These are phyloP conservation scores for Anthonomus grandis DNA, from an alignment of 1,140 invertebrate species.

Conservation along the genomic window DNA sequence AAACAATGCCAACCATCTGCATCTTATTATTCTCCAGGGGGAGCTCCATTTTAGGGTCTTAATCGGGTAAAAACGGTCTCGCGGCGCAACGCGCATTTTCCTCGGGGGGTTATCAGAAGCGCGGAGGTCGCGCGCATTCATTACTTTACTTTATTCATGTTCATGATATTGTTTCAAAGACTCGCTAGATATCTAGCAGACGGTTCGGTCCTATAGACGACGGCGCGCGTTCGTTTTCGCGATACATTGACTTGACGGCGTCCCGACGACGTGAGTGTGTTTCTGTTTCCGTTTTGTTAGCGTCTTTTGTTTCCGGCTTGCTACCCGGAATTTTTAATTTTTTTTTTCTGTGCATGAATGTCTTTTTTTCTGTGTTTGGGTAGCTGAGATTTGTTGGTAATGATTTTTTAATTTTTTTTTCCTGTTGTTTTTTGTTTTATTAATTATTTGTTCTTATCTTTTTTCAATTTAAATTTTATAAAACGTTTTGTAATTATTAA, in stretches of 20 bases:
- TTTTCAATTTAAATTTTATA: conserved; percentile 4
- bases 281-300: conserved; percentile 13
- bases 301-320: conserved; percentile 9
- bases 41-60: too few species aligned
- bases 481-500: too few species aligned
- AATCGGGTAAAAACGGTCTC: too few species aligned
- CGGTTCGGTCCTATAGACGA: conserved; percentile 22
- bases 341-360: conserved; percentile 1
- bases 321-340: not conserved
- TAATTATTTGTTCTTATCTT: not conserved
- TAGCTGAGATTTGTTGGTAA: conserved; percentile 4
- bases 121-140: conserved; percentile 19
- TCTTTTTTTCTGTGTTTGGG: not conserved
- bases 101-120: conserved; percentile 8
- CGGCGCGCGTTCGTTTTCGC: conserved; percentile 17
- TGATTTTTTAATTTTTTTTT: conserved; percentile 5
- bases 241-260: conserved; percentile 6
- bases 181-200: conserved; percentile 25
- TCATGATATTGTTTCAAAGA: conserved; percentile 26
- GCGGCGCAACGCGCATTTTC: too few species aligned
- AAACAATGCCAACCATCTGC: too few species aligned
- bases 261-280: conserved; percentile 20
- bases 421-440: conserved; percentile 9
- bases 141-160: conserved; percentile 22
- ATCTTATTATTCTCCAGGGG: too few species aligned